Percentiles rank a stretch among this genome's conserved stretches.
Conservation (phyloP, 2,113 vertebrate species). For the Ctenomys sociabilis region DNA sequence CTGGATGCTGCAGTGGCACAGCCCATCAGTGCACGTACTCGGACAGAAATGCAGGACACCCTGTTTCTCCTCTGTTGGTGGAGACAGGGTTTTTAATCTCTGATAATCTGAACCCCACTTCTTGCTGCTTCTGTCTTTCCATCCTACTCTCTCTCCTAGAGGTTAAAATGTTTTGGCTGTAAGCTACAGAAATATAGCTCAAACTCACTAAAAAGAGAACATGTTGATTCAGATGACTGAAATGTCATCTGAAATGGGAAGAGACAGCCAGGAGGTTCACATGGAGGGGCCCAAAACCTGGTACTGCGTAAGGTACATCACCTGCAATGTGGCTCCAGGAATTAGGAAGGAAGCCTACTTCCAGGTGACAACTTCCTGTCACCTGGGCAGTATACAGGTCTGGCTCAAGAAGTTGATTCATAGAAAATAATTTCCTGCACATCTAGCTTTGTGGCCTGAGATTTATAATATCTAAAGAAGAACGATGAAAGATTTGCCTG, state of each 20-base stretch:
- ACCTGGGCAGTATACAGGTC: neutral
- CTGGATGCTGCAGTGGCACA: too few species aligned
- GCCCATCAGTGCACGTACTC: too few species aligned
- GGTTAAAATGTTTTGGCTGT: neutral
- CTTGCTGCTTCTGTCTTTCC: too few species aligned
- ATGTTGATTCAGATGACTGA: neutral
- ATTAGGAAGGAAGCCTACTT: neutral
- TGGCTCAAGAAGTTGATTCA: too few species aligned
- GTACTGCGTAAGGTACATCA: neutral
- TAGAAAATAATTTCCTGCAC: slow-evolving; percentile 41
- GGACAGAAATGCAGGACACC: too few species aligned
- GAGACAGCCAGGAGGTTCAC: neutral
- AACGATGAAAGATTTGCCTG: neutral
- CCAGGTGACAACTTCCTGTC: neutral
- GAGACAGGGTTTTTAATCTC: too few species aligned
- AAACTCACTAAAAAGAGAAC: neutral
- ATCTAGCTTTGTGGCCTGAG: neutral
- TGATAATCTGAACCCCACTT: too few species aligned
- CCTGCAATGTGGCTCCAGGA: neutral
- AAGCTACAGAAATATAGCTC: neutral
- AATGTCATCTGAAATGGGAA: too few species aligned
- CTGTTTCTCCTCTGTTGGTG: too few species aligned
- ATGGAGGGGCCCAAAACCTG: neutral
- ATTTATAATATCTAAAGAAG: slow-evolving; percentile 37
- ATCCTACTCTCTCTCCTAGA: too few species aligned